These are phyloP conservation scores for Aeoliscus strigatus DNA, from an alignment of 2,797 vertebrate species.

Conservation along the genomic window DNA sequence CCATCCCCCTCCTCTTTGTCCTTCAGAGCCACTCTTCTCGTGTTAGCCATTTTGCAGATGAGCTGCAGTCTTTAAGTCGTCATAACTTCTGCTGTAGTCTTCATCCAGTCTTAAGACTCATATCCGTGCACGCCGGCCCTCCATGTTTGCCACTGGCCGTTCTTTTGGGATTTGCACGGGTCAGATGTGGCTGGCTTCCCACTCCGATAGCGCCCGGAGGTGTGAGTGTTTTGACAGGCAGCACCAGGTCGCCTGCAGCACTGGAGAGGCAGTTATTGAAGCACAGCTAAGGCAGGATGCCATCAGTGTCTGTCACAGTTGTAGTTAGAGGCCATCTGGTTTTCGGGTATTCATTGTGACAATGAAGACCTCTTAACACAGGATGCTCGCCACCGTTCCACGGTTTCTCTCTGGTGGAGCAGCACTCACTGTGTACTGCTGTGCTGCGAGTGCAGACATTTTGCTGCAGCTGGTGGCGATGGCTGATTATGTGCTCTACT, in stretches of 20 bases:
- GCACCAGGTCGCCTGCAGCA: slow-evolving; percentile 32
- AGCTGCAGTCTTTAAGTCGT: slow-evolving; percentile 27
- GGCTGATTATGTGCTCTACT: slow-evolving; percentile 81
- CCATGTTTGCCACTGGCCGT: slow-evolving; percentile 39
- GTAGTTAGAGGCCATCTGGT: slow-evolving; percentile 1
- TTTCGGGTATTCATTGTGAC: slow-evolving; percentile 19
- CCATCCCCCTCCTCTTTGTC: slow-evolving; percentile 37
- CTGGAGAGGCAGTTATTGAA: slow-evolving; percentile 13
- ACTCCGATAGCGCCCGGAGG: slow-evolving; percentile 34
- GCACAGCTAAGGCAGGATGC: slow-evolving; percentile 16
- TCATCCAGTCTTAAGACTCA: slow-evolving; percentile 3
- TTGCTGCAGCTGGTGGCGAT: slow-evolving; percentile 75
- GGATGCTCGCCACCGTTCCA: slow-evolving; percentile 25
- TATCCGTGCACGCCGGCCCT: too few relatives aligned
- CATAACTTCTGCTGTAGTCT: slow-evolving; percentile 4
- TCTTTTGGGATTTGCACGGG: slow-evolving; percentile 47
- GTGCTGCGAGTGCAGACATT: slow-evolving; percentile 57
- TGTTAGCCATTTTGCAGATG: slow-evolving; percentile 32
- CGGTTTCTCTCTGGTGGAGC: slow-evolving; percentile 35
- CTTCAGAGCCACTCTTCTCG: slow-evolving; percentile 21
- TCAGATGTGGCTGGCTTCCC: slow-evolving; percentile 55
- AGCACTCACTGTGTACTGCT: slow-evolving; percentile 26
- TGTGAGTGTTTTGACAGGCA: slow-evolving; percentile 54
- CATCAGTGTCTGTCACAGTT: slow-evolving; percentile 36
- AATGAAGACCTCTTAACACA: slow-evolving; percentile 14